Evolutionary conservation across 1,140 invertebrate genomes (phyloP), one percentile per base, ranked within the genome.

Genomic region (Drosophila kikkawai): DNA sequence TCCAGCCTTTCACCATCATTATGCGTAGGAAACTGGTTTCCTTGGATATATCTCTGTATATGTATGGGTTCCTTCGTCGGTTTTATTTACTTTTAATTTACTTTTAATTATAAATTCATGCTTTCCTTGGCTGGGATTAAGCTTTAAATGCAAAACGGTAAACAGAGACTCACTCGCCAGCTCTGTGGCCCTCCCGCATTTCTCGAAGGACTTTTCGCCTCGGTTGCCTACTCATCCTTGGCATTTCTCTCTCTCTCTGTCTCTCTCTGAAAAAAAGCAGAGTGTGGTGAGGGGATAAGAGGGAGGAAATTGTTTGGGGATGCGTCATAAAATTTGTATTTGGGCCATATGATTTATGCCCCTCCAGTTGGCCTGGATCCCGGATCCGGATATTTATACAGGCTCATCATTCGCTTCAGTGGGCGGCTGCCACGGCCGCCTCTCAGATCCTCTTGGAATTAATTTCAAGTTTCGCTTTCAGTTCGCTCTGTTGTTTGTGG

Each of bases 11-110:
- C 39, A 32, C 47, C 47, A 58, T 66, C 55, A 45, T 66, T 60
- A 45, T 66, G 63, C 63, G 55, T 36, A 59, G 55, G 53, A 45
- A 29, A 47, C 41, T 32, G 29, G 19, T 58, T 71, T 19, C 67
- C 37, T 78, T 65, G 71, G 45, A 56, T 58, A 39, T 63, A 57
- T 57, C 55, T n/a, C 55, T n/a, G 39, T 7, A 45, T 47, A 13
- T 26, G n/a, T 26, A 51, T 29, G 58, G 68, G 42, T 44, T 76
- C 59, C 13, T 39, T 39, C 67, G 57, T 78, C 64, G 61, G 61
- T 84, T 88, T 90, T 88, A 88, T 88, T 88, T 88, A 88, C 85
- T 90, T 88, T 88, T 88, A 88, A 90, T 90, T 90, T 88, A 88
- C 80, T 88, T 88, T 88, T 90, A 87, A 87, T 87, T 87, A 87